Conservation (phyloP, 2,113 vertebrate species). For the Cephalopholis sonnerati region DNA sequence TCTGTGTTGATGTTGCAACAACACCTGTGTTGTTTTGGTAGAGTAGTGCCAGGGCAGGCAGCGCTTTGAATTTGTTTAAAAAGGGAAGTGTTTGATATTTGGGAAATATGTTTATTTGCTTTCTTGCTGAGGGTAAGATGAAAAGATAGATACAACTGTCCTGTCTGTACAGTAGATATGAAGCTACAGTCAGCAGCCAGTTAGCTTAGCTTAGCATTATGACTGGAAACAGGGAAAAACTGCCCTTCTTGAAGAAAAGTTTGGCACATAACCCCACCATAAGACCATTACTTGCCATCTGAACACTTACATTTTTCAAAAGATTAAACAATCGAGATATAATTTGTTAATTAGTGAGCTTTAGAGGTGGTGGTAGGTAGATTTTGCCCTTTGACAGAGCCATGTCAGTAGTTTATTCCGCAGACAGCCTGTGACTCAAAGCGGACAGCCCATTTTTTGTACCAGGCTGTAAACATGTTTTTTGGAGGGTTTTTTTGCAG, state of each 20-base stretch:
- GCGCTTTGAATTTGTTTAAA: not conserved
- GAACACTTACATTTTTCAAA: not conserved
- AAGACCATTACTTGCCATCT: not conserved
- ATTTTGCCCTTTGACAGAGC: not conserved
- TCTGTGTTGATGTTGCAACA: conserved; percentile 20
- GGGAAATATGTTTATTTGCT: not conserved
- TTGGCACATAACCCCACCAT: not conserved
- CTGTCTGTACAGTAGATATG: not conserved
- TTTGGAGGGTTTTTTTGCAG: no score
- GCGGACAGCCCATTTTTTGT: no score
- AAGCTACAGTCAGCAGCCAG: not conserved
- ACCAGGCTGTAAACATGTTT: no score
- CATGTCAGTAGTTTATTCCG: not conserved
- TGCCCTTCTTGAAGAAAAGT: not conserved
- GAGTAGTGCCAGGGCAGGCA: no score
- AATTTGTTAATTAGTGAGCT: not conserved
- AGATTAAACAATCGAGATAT: not conserved
- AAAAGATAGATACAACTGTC: not conserved
- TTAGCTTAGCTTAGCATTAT: not conserved
- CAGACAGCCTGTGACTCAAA: no score
- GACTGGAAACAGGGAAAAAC: not conserved
- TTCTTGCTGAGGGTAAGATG: not conserved
- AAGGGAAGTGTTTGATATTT: not conserved
- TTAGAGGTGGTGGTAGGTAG: not conserved
- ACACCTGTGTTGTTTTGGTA: not conserved